A percentile compares a stretch with the other conserved stretches of the same genome.
Evolutionary conservation across 2,888 invertebrate species (phyloP).

Genomic region (Pollenia griseotomentosa): DNA sequence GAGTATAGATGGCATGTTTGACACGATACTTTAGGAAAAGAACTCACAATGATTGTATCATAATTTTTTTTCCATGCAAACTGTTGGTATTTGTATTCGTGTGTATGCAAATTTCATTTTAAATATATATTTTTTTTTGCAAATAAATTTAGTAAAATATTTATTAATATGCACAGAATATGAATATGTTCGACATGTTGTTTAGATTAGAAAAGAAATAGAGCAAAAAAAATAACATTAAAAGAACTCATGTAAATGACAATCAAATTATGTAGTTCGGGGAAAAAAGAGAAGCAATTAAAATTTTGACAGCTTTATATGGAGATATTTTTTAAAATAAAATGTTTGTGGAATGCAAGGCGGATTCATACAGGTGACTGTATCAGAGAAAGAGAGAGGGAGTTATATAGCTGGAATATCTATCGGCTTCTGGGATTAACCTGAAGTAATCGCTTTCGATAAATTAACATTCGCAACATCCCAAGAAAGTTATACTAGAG

Average conservation of each 20-base stretch:
- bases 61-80: conserved; percentile 49
- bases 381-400: too few species aligned
- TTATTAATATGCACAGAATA: conserved; percentile 48
- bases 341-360: neutral
- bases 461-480: too few species aligned
- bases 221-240: conserved; percentile 7
- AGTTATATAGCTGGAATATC: too few species aligned
- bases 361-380: too few species aligned
- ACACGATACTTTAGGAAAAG: conserved; percentile 71
- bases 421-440: too few species aligned
- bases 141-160: conserved; percentile 44
- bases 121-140: conserved; percentile 14
- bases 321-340: neutral
- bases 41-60: conserved; percentile 68
- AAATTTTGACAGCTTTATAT: conserved; percentile 32
- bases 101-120: conserved; percentile 38
- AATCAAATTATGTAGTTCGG: conserved; percentile 40
- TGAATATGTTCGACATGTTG: conserved; percentile 61
- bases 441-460: too few species aligned
- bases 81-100: conserved; percentile 6
- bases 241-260: conserved; percentile 46
- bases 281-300: conserved; percentile 39
- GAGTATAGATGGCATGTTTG: conserved; percentile 71
- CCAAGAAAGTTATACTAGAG: too few species aligned
- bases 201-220: conserved; percentile 44